phyloP scores from a whole-genome alignment of 1,140 invertebrate genomes.

The Uloborus diversus region DNA sequence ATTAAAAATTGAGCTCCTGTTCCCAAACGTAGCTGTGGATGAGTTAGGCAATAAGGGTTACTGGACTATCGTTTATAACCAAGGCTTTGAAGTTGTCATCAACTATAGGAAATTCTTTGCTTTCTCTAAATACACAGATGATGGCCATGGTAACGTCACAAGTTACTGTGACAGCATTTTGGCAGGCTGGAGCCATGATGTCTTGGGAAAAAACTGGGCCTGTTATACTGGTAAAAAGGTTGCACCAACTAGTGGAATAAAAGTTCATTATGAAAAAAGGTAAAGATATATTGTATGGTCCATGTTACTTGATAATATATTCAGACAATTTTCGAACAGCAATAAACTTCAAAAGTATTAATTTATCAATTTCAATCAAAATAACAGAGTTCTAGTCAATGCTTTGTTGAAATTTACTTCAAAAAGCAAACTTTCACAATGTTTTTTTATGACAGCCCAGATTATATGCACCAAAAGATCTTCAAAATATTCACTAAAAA shows the following conservation, averaged over 20 bases:
- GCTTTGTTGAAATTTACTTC: too few relatives aligned
- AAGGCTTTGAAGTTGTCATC: constrained; percentile 66
- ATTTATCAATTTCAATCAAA: too few relatives aligned
- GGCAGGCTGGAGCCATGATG: constrained; percentile 68
- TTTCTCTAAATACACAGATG: constrained; percentile 65
- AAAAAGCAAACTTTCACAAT: too few relatives aligned
- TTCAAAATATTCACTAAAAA: too few relatives aligned
- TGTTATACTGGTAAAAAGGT: constrained; percentile 63
- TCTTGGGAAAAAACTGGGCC: constrained; percentile 60
- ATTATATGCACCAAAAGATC: too few relatives aligned
- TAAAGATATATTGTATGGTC: constrained; percentile 17
- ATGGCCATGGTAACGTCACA: constrained; percentile 60
- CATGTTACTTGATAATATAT: too few relatives aligned
- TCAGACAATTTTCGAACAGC: too few relatives aligned
- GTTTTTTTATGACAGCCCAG: too few relatives aligned
- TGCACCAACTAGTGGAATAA: not conserved
- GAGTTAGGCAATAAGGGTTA: constrained; percentile 68
- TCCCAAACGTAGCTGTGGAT: constrained; percentile 64
- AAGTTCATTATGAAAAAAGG: constrained; percentile 13
- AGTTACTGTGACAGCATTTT: constrained; percentile 66
- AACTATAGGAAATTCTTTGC: constrained; percentile 67
- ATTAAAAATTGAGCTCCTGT: constrained; percentile 63
- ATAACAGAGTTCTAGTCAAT: too few relatives aligned
- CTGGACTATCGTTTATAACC: constrained; percentile 72
- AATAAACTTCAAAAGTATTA: too few relatives aligned